A percentile compares a stretch with the other conserved stretches of the same genome.
Conservation (phyloP, 1,140 invertebrate genomes). For the Drosophila grimshawi region DNA sequence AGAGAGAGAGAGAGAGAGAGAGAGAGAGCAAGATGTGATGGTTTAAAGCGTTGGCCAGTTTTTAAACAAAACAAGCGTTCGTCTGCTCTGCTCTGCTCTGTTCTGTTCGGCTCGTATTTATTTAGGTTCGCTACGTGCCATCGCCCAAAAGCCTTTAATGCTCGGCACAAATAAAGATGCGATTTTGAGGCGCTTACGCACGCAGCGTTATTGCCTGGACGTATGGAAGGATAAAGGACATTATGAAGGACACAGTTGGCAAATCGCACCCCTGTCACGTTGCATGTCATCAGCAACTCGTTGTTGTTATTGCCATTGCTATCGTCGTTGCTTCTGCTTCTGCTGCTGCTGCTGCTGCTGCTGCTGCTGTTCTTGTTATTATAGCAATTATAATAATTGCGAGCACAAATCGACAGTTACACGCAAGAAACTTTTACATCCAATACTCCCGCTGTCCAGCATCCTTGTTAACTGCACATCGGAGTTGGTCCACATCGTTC, state of each 20-base stretch:
- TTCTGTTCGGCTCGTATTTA: conserved; percentile 51
- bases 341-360: conserved; percentile 18
- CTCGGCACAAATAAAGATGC: conserved; percentile 68
- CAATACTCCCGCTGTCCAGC: conserved; percentile 19
- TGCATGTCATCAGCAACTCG: conserved; percentile 58
- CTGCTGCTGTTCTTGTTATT: conserved; percentile 63
- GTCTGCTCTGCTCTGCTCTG: conserved; percentile 7
- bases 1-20: background rate
- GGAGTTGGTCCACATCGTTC: conserved; percentile 1
- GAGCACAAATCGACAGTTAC: conserved; percentile 76
- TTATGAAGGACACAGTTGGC: conserved; percentile 13
- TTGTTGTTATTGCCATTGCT: conserved; percentile 28
- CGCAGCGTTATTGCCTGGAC: conserved; percentile 35
- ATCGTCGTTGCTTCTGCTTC: conserved; percentile 27
- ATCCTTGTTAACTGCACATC: conserved; percentile 37
- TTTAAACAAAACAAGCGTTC: conserved; percentile 10
- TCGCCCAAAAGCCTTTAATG: conserved; percentile 73
- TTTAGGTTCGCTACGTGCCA: conserved; percentile 63
- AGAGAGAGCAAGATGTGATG: background rate
- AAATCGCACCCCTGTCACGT: conserved; percentile 49
- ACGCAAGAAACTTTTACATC: conserved; percentile 42
- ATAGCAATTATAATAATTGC: conserved; percentile 80
- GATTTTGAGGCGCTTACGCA: conserved; percentile 69
- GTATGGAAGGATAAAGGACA: conserved; percentile 15
- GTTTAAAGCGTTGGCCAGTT: conserved; percentile 49